Percentiles rank a stretch among this genome's conserved stretches.
These are phyloP conservation scores for Eremobia ochroleuca DNA, from an alignment of 2,888 invertebrate species.

Conservation along the genomic window DNA sequence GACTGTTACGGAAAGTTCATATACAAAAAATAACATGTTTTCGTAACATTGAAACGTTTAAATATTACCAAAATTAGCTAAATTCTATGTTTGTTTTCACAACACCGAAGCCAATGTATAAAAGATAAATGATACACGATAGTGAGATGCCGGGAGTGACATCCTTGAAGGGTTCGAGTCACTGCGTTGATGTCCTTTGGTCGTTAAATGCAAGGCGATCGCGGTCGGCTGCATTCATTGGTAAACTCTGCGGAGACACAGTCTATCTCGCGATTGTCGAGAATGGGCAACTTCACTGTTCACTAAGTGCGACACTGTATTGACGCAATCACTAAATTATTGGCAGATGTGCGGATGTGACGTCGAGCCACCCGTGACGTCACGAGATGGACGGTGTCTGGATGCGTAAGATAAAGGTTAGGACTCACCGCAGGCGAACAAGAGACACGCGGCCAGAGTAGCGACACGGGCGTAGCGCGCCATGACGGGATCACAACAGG, in stretches of 20 bases:
- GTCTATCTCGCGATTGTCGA: conserved; percentile 85
- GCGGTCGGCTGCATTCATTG: conserved; percentile 81
- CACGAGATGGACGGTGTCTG: conserved; percentile 87
- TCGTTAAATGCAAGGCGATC: conserved; percentile 82
- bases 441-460: conserved; percentile 91
- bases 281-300: conserved; percentile 86
- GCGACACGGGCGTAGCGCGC: conserved; percentile 91
- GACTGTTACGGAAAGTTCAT: conserved; percentile 70
- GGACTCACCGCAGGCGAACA: conserved; percentile 91
- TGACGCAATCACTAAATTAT: conserved; percentile 83
- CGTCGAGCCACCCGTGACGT: conserved; percentile 85
- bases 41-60: conserved; percentile 73
- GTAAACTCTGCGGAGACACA: conserved; percentile 81
- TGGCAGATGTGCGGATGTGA: conserved; percentile 79
- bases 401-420: conserved; percentile 89
- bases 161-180: conserved; percentile 85
- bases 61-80: conserved; percentile 62
- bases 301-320: conserved; percentile 85
- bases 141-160: conserved; percentile 69
- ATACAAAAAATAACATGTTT: conserved; percentile 70
- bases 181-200: conserved; percentile 83
- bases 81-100: conserved; percentile 67
- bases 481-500: conserved; percentile 92
- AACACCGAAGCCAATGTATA: conserved; percentile 75
- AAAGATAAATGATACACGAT: conserved; percentile 76